These are phyloP conservation scores for Dendroctonus valens DNA, from an alignment of 1,140 invertebrate species.

Conservation along the genomic window DNA sequence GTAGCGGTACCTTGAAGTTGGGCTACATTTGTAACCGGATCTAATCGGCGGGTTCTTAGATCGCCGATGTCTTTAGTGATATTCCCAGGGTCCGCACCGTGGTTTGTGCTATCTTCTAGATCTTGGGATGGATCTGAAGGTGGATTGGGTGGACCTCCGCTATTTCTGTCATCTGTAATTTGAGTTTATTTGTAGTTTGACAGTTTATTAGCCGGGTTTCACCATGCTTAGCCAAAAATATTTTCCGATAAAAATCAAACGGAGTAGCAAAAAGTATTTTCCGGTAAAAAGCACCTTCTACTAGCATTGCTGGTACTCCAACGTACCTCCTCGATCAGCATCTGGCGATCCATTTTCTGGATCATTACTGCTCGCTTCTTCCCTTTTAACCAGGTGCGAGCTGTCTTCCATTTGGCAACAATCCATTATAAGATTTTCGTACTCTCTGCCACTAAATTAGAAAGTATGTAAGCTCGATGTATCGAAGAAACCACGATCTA, in stretches of 20 bases:
- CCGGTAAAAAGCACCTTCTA: slow-evolving; percentile 37
- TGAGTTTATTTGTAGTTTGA: background rate
- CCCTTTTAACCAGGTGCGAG: slow-evolving; percentile 71
- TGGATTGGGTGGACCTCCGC: slow-evolving; percentile 57
- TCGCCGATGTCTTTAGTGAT: slow-evolving; percentile 56
- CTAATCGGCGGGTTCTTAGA: slow-evolving; percentile 56
- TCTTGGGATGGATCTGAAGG: slow-evolving; percentile 55
- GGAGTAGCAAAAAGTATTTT: slow-evolving; percentile 10
- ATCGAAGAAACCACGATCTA: slow-evolving; percentile 10
- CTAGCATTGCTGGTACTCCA: slow-evolving; percentile 49
- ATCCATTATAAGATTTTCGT: slow-evolving; percentile 88
- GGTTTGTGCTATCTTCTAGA: slow-evolving; percentile 53
- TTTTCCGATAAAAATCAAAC: background rate
- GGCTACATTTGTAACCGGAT: slow-evolving; percentile 50
- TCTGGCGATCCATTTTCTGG: slow-evolving; percentile 84
- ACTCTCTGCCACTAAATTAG: slow-evolving; percentile 79
- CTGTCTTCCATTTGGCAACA: slow-evolving; percentile 85
- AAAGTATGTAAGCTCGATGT: background rate
- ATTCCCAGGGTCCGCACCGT: slow-evolving; percentile 43
- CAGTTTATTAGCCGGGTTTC: too few relatives aligned
- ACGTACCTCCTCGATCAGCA: slow-evolving; percentile 71
- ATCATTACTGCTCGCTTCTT: slow-evolving; percentile 75
- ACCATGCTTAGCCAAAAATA: too few relatives aligned
- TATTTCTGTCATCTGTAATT: slow-evolving; percentile 56
- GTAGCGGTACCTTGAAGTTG: slow-evolving; percentile 47